Evolutionary conservation across 2,797 vertebrate species (phyloP), one percentile per base, ranked within the genome.

Genomic region (Melanitta fusca): DNA sequence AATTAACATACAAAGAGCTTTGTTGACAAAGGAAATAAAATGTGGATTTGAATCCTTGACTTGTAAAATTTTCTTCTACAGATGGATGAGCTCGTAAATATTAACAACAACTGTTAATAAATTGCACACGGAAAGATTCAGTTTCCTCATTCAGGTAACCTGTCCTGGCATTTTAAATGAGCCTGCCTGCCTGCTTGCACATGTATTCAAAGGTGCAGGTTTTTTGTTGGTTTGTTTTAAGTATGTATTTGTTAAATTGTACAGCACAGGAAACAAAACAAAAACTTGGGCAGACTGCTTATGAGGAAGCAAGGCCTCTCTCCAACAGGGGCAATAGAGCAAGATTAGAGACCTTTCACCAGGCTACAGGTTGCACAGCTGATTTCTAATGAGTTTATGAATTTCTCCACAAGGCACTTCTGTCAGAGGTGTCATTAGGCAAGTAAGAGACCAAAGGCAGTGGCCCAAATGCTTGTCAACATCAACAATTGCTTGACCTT

Each of bases 381-480:
- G 64, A 75, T 88, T 93, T 94, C 91, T 54, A 69, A 38, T 0
- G 1, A 73, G 28, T 75, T 73, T 27, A 79, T 65, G 56, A 84
- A 53, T 69, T 85, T 88, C 34, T 96, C 25, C 49, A 41, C 14
- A n/a, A 41, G 57, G 49, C 77, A 39, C 5, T 20, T 78, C 41
- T 77, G 62, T 73, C 73, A 80, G 61, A 90, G 38, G 79, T 74
- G 21, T 94, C 58, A 58, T 86, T 71, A 89, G 80, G 70, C 72
- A 89, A 78, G 38, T 93, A 68, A 77, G 92, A 87, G 27, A 85
- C 60, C 47, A 54, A 94, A 65, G 80, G 89, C 89, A 96, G 53
- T 89, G 83, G 80, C 84, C 89, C 84, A 92, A 61, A 75, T 88
- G 80, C 65, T 87, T 93, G 71, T 82, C 79, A 92, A 51, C 58